phyloP scores from a whole-genome alignment of 1,140 invertebrate species.

The Triops longicaudatus region DNA sequence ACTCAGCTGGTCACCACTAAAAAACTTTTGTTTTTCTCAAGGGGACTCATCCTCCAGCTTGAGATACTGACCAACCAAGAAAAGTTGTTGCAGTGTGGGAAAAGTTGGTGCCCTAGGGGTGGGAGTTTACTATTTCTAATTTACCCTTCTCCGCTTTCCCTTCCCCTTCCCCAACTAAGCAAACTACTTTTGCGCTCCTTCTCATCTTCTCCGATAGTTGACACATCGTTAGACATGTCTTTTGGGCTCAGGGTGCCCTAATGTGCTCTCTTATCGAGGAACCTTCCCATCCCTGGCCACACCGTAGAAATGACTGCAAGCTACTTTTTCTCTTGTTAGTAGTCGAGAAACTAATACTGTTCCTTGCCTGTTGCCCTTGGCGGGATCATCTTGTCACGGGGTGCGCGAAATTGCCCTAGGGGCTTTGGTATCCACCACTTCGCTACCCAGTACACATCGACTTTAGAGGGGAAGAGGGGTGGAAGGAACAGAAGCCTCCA shows the following conservation, averaged over 20 bases:
- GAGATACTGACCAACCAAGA: not conserved
- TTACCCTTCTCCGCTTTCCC: no score
- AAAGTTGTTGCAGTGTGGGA: no score
- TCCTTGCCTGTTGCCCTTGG: not conserved
- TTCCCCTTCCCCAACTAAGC: no score
- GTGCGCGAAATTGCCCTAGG: slow-evolving; percentile 4
- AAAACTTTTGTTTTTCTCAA: not conserved
- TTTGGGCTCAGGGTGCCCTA: not conserved
- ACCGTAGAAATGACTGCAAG: not conserved
- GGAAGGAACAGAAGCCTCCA: not conserved
- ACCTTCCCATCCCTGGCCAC: not conserved
- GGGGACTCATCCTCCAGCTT: not conserved
- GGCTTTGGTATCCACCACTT: not conserved
- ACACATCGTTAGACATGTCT: slow-evolving; percentile 2
- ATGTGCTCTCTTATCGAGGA: not conserved
- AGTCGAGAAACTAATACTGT: not conserved
- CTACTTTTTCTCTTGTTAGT: not conserved
- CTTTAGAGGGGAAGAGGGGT: not conserved
- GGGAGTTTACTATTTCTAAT: no score
- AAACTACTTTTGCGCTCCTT: no score
- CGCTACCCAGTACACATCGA: not conserved
- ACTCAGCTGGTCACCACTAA: not conserved
- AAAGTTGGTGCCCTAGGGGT: no score
- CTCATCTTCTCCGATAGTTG: not conserved
- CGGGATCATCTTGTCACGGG: slow-evolving; percentile 1